Evolutionary conservation across 2,797 vertebrate genomes (phyloP).

Genomic region (Notoglanidium macrostoma): DNA sequence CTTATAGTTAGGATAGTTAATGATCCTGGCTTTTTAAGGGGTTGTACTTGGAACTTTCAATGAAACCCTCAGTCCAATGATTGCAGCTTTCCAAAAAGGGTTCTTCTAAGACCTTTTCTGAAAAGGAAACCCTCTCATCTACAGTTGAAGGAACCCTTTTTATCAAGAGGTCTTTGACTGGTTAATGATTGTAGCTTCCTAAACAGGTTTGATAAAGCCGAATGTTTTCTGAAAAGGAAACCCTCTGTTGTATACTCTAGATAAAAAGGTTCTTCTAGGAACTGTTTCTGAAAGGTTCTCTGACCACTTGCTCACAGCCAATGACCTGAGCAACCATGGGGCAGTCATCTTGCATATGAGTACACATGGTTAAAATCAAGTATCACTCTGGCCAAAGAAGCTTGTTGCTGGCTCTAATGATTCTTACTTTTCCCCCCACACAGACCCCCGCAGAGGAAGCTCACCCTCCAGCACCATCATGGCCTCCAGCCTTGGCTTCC

Average conservation of each 20-base stretch:
- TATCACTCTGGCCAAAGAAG: neutral
- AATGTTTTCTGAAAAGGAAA: neutral
- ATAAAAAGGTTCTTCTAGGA: neutral
- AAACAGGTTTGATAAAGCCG: neutral
- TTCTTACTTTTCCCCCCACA: neutral
- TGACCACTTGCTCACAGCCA: too few relatives aligned
- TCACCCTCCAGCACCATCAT: neutral
- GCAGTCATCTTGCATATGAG: neutral
- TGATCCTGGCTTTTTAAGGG: neutral
- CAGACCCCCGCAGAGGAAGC: neutral
- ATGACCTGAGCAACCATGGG: neutral
- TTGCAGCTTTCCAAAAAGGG: neutral
- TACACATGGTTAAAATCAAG: neutral
- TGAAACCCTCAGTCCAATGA: neutral
- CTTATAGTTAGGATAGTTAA: neutral
- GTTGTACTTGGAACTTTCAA: neutral
- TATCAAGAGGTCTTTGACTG: neutral
- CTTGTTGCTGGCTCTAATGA: neutral
- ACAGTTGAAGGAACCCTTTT: neutral
- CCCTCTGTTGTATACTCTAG: too few relatives aligned
- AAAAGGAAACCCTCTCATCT: neutral
- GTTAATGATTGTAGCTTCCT: neutral
- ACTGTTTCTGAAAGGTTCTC: neutral
- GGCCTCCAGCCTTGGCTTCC: neutral
- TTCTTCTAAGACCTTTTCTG: neutral